Evolutionary conservation across 1,140 invertebrate genomes (phyloP).

Genomic region (Conus ventricosus): DNA sequence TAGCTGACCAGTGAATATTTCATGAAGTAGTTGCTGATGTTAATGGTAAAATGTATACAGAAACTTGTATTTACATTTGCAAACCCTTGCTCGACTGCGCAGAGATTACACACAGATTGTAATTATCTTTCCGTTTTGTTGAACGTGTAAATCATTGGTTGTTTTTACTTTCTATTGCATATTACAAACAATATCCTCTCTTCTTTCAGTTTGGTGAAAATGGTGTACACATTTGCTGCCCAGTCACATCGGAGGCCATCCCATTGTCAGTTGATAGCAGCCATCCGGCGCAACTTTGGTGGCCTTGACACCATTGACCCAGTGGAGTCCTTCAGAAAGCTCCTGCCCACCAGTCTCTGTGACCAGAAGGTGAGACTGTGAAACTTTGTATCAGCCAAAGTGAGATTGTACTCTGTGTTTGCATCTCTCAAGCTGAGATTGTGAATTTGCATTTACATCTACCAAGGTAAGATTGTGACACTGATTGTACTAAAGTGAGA

Average conservation of each 20-base stretch:
- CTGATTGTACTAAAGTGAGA: too few relatives aligned
- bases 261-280: constrained; percentile 59
- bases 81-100: background rate
- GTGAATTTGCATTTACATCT: too few relatives aligned
- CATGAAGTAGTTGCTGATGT: too few relatives aligned
- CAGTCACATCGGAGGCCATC: constrained; percentile 47
- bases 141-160: background rate
- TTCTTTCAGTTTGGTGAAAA: constrained; percentile 64
- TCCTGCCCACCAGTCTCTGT: constrained; percentile 34
- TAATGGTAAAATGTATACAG: too few relatives aligned
- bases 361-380: background rate
- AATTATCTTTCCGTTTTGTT: background rate
- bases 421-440: too few relatives aligned
- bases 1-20: background rate
- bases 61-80: background rate
- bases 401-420: too few relatives aligned
- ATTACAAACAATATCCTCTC: background rate
- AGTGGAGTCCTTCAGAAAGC: constrained; percentile 53
- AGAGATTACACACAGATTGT: background rate
- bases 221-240: constrained; percentile 61
- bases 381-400: background rate
- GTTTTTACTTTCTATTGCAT: too few relatives aligned
- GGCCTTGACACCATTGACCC: constrained; percentile 61
- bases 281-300: constrained; percentile 67
- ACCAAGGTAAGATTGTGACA: too few relatives aligned